Base-by-base conservation (phyloP, 2,113 vertebrate genomes). In the Platichthys stellatus region DNA sequence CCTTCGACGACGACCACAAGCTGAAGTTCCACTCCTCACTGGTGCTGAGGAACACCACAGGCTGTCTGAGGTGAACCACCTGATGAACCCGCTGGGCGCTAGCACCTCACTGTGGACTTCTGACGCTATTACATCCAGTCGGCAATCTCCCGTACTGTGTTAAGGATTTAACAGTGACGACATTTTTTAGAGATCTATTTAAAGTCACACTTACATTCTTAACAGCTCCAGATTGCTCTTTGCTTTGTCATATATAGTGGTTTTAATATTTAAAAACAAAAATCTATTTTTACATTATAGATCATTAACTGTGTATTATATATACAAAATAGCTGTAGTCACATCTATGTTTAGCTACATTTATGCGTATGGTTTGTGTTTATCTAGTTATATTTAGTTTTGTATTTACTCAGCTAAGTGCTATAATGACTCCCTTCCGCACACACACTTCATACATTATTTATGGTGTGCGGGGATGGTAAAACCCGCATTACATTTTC, bases 1-100 rank as follows among this genome's bases (percentile, higher is more conserved):
- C 96, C 85, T 98, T 97, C 47, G 97, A 99, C 62, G 96, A 98
- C 15, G 98, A 99, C 91, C 97, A 97, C 87, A 99, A 99, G 93
- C 96, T 98, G 20, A 99, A 99, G 84, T 98, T 99, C 81, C 97
- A 99, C 90, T 96, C 97, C 45, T 99, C 98, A 20, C 94, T 98
- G 3, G 97, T 99, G 80, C 92, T 99, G 20, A 96, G 97, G 85
- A 99, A 99, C 83, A 97, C 97, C 3, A 96, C 96, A 1, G 98
- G 98, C 82, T 99, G 98, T 82, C 93, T 99, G 74, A 97, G 98
- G 98, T 98, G 94, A 92, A 82, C 88, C 82, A 81, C 84, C 57
- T 72, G 57, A 86, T 77, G 68, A 67, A 56, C 82, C 66, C 64
- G 57, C 72, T 84, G 21, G 68, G n/a, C 75, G 65, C 69, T 58